Conservation (phyloP, 2,888 invertebrate species). For the Parnassius smintheus region DNA sequence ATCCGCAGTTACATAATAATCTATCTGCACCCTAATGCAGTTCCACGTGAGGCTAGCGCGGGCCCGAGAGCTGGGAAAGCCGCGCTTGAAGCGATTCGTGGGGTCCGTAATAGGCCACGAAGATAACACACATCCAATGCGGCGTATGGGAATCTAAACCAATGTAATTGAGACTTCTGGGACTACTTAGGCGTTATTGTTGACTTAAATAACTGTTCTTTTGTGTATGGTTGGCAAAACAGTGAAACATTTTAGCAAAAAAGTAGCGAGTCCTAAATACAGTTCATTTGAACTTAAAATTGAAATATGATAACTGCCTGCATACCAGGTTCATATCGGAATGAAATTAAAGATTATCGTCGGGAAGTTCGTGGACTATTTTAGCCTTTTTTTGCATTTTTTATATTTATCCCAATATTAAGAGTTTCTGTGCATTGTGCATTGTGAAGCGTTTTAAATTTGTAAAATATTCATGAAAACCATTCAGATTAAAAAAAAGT, state of each 20-base stretch:
- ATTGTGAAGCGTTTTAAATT: no score
- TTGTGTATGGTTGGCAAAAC: constrained; percentile 9
- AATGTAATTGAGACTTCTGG: constrained; percentile 58
- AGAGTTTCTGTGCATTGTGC: no score
- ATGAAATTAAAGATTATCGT: no score
- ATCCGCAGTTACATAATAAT: constrained; percentile 8
- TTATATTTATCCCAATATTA: no score
- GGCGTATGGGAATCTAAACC: constrained; percentile 64
- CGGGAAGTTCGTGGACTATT: no score
- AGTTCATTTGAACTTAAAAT: no score
- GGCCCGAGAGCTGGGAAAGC: constrained; percentile 34
- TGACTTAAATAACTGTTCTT: constrained; percentile 53
- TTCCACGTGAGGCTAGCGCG: constrained; percentile 1
- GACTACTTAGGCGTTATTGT: constrained; percentile 49
- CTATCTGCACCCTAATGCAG: constrained; percentile 10
- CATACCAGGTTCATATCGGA: no score
- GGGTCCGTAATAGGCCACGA: constrained; percentile 58
- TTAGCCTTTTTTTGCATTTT: no score
- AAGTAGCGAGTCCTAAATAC: no score
- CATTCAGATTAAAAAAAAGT: no score
- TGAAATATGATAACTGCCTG: no score
- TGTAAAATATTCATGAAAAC: no score
- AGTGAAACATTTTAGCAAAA: not conserved
- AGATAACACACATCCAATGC: constrained; percentile 45
- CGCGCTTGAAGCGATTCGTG: constrained; percentile 67